Percentiles rank a stretch among this genome's conserved stretches.
These are phyloP conservation scores for Rachycentron canadum DNA, from an alignment of 2,797 vertebrate genomes.

Conservation along the genomic window DNA sequence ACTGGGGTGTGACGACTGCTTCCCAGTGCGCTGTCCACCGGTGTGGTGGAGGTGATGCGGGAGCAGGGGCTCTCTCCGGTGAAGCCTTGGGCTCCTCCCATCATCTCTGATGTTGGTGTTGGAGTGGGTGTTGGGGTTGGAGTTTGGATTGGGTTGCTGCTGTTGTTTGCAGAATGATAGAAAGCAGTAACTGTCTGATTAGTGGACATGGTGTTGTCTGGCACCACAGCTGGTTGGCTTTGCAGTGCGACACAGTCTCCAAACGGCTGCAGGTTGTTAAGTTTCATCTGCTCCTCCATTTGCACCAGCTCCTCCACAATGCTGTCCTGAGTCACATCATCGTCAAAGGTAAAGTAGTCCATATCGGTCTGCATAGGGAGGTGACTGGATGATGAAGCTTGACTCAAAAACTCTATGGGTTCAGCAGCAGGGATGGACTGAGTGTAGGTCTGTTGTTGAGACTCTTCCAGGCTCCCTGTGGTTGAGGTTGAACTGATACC, in stretches of 20 bases:
- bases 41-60: slow-evolving; percentile 91
- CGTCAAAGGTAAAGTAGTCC: slow-evolving; percentile 94
- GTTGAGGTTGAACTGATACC: slow-evolving; percentile 86
- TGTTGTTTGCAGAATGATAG: slow-evolving; percentile 89
- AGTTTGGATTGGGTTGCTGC: slow-evolving; percentile 89
- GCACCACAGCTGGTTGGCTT: slow-evolving; percentile 82
- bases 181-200: slow-evolving; percentile 86
- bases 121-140: slow-evolving; percentile 91
- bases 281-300: slow-evolving; percentile 99
- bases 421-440: slow-evolving; percentile 65
- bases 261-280: slow-evolving; percentile 89
- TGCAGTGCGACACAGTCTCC: slow-evolving; percentile 86
- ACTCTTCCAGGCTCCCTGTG: slow-evolving; percentile 79
- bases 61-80: slow-evolving; percentile 95
- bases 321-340: slow-evolving; percentile 98
- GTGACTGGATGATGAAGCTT: slow-evolving; percentile 86
- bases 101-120: slow-evolving; percentile 93
- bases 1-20: slow-evolving; percentile 95
- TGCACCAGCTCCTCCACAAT: slow-evolving; percentile 98
- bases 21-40: slow-evolving; percentile 94
- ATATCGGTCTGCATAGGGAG: slow-evolving; percentile 88
- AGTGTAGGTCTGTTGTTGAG: slow-evolving; percentile 76
- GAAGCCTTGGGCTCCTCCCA: slow-evolving; percentile 87
- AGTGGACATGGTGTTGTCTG: slow-evolving; percentile 83
- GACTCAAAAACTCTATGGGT: slow-evolving; percentile 81